phyloP scores from a whole-genome alignment of 2,113 vertebrate species.

The Onychostoma macrolepis region DNA sequence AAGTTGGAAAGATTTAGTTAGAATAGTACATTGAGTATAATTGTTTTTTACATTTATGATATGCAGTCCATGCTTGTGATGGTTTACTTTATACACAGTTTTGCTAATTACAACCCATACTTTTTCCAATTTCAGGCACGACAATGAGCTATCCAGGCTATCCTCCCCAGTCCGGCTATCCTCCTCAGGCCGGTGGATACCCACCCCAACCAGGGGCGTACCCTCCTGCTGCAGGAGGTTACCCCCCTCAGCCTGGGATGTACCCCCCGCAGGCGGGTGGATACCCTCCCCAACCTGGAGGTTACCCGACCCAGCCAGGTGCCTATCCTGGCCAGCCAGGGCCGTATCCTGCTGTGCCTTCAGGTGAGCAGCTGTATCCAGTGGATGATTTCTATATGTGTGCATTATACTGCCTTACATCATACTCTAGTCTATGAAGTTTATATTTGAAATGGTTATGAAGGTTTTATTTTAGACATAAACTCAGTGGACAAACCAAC shows the following conservation, averaged over 20 bases:
- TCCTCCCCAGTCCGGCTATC: conserved; percentile 66
- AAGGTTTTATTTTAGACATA: background rate
- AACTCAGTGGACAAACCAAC: background rate
- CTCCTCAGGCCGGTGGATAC: conserved; percentile 57
- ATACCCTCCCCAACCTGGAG: conserved; percentile 71
- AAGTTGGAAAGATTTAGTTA: background rate
- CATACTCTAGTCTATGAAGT: background rate
- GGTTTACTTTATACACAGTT: background rate
- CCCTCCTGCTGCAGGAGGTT: conserved; percentile 67
- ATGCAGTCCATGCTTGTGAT: background rate
- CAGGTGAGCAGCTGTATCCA: conserved; percentile 65
- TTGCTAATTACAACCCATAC: background rate
- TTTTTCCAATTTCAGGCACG: conserved; percentile 67
- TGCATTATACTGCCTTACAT: background rate
- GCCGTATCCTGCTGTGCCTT: conserved; percentile 57
- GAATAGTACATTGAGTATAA: background rate
- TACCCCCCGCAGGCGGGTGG: conserved; percentile 70
- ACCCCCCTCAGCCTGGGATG: conserved; percentile 64
- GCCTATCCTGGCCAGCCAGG: conserved; percentile 66
- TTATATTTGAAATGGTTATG: background rate
- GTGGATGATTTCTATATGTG: background rate
- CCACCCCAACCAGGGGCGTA: conserved; percentile 65
- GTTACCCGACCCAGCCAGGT: conserved; percentile 79
- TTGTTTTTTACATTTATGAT: background rate
- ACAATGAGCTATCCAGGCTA: conserved; percentile 94